These are phyloP conservation scores for Cossypha heuglini DNA, from an alignment of 2,797 vertebrate genomes.

Conservation along the genomic window DNA sequence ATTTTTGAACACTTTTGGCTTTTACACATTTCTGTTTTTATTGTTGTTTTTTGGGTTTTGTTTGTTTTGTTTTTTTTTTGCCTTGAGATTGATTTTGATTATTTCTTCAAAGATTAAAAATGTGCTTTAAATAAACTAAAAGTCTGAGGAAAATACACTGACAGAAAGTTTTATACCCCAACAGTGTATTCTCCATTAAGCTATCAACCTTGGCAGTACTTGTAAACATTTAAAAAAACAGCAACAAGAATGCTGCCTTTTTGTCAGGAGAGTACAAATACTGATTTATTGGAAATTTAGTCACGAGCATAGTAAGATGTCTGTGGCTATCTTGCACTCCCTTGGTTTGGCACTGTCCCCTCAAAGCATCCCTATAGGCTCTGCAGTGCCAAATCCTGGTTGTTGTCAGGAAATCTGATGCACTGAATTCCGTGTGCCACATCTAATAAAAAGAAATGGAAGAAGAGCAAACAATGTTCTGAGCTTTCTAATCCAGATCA, in stretches of 20 bases:
- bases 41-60: no score
- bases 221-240: not conserved
- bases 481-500: not conserved
- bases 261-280: not conserved
- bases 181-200: not conserved
- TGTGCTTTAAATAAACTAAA: not conserved
- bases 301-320: rapidly evolving
- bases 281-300: not conserved
- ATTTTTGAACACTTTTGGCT: not conserved
- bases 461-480: not conserved
- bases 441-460: not conserved
- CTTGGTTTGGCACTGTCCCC: not conserved
- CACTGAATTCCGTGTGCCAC: not conserved
- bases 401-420: not conserved
- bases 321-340: not conserved
- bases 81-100: not conserved
- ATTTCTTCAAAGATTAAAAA: not conserved
- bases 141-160: not conserved
- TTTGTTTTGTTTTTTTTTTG: no score
- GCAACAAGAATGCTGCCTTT: not conserved
- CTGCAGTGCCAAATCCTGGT: not conserved
- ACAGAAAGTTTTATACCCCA: not conserved
- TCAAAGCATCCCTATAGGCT: not conserved
- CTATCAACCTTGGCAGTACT: not conserved
- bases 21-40: not conserved